Base-by-base conservation (phyloP, 2,113 vertebrate genomes). In the Todiramphus chloris region DNA sequence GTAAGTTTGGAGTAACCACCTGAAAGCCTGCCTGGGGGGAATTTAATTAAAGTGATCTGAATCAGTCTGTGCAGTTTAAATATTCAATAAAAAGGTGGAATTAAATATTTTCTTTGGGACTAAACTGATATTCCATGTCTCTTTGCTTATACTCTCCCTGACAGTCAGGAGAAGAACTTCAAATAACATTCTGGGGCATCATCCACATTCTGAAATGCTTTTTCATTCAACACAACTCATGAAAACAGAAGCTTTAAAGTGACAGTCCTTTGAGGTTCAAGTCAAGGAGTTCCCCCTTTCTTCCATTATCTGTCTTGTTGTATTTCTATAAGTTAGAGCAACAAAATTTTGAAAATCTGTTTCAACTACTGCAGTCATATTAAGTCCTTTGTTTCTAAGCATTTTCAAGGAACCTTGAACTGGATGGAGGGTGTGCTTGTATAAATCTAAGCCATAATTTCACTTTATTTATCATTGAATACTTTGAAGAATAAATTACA, bases 41-140 rank as follows among this genome's bases (percentile, higher is more conserved):
- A 77, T 63, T 92, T 95, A 95, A 96, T 97, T 95, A 89, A 93
- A 96, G 25, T 56, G 37, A 64, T 31, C 56, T 72, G 44, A 95
- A 80, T 66, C 59, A 87, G 27, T 68, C 25, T 67, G 27, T 90
- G 63, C 27, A 87, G 83, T 63, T 96, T 59, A 81, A 93, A 83
- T 79, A 92, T 62, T 89, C 80, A 95, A 87, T 64, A 67, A 70
- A 75, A 94, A 56, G 12, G 5, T 2, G 2, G 24, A 53, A 72
- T 43, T 43, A 60, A 84, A 77, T 85, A 55, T 96, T 90, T 76
- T 84, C 64, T 78, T 68, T 31, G 53, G 53, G 41, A 31, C 53
- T 95, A 33, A 79, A 84, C 80, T 80, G 7, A 59, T 83, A 53
- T 35, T 80, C 9, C n/a, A 4, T 83, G 37, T 55, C 37, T 86